Conservation (phyloP, 2,797 vertebrate species). For the Scomberomorus guttatus region DNA sequence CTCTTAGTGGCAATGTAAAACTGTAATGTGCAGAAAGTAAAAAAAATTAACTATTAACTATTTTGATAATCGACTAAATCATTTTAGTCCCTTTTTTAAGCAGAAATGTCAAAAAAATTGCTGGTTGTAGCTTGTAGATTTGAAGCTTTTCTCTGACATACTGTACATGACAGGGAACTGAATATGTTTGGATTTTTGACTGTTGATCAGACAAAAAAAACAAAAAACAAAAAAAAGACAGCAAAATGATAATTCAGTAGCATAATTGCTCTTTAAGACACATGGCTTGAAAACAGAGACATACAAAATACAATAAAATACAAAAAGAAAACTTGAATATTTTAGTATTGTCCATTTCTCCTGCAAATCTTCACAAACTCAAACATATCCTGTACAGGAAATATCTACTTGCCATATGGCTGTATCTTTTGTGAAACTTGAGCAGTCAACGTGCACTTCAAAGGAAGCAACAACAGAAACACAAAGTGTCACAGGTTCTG, state of each 20-base stretch:
- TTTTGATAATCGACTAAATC: too few relatives aligned
- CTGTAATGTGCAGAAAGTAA: not conserved
- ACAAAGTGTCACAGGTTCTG: slow-evolving; percentile 27
- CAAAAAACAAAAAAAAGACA: too few relatives aligned
- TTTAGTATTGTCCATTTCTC: not conserved
- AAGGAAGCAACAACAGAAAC: slow-evolving; percentile 46
- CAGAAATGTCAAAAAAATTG: too few relatives aligned
- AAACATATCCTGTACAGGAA: not conserved
- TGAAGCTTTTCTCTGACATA: too few relatives aligned
- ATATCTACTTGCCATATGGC: not conserved
- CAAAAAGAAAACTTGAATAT: too few relatives aligned
- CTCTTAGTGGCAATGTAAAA: not conserved
- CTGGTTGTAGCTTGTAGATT: too few relatives aligned
- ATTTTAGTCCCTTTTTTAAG: too few relatives aligned
- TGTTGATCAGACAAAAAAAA: too few relatives aligned
- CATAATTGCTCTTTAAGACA: slow-evolving; percentile 11
- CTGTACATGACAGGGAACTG: too few relatives aligned
- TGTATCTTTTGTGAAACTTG: slow-evolving; percentile 15
- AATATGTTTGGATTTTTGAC: too few relatives aligned
- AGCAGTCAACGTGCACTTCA: slow-evolving; percentile 21
- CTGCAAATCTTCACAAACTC: not conserved
- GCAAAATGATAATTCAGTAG: slow-evolving; percentile 25
- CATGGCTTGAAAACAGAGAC: not conserved
- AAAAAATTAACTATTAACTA: too few relatives aligned
- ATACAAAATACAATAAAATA: slow-evolving; percentile 1